Conservation (phyloP, 2,888 invertebrate genomes). For the Pegoplata infirma region DNA sequence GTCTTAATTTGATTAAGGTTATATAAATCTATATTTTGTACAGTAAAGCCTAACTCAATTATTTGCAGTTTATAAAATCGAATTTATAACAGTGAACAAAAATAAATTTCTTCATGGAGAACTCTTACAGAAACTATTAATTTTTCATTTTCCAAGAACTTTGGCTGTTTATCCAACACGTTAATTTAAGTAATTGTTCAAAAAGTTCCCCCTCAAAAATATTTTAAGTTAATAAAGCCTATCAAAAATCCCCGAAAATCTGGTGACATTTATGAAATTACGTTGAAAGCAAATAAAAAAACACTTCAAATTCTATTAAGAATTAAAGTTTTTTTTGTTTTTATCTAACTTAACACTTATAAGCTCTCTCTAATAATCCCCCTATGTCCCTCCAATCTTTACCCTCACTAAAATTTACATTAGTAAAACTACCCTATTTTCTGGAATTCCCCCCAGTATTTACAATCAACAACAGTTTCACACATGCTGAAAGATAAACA, state of each 20-base stretch:
- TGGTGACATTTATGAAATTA: not conserved
- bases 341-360: constrained; percentile 21
- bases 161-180: no score
- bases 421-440: not conserved
- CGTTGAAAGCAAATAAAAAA: not conserved
- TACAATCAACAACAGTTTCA: not conserved
- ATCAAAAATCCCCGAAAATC: not conserved
- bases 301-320: not conserved
- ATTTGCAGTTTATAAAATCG: no score
- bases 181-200: no score
- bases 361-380: not conserved
- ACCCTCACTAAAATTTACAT: no score
- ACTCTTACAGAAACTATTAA: no score
- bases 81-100: no score
- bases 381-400: not conserved
- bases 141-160: no score
- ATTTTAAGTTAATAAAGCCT: not conserved
- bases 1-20: no score
- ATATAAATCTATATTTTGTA: no score
- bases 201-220: no score
- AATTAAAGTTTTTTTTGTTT: not conserved
- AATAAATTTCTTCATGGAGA: no score
- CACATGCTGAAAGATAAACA: not conserved
- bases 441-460: not conserved
- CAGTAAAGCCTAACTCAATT: no score